Base-by-base conservation (phyloP, 1,140 invertebrate genomes). In the Chelonus insularis region DNA sequence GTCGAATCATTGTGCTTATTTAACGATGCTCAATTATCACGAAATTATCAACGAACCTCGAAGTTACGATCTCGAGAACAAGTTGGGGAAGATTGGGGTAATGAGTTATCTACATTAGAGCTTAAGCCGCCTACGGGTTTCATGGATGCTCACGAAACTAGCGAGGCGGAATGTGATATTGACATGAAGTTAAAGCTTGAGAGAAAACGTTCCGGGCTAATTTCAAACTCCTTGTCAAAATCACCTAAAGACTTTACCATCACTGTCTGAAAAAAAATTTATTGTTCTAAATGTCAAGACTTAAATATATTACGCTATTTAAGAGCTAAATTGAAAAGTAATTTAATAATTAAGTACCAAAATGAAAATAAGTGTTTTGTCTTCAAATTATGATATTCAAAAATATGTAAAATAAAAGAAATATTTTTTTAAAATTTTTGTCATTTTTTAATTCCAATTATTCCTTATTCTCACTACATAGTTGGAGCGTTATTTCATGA, bases 161-260 rank as follows among this genome's bases (percentile, higher is more conserved):
- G 80, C 68, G 79, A 82, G 60, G 79, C 80, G 37, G 81, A 82
- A 58, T 82, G 81, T 66, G 80, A 83, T 66, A 79, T 81, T 65
- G 79, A 82, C 62, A 74, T 78, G 63, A 77, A 78, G 62, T 66
- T 79, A 3, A 75, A 72, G 60, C 63, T 81, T 16, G 75, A 79
- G 29, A 73, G 72, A 41, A 78, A 74, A 58, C 69, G 66, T 56
- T 60, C 66, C 23, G 66, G 64, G 8, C 64, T 69, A 14, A 56
- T 70, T 43, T 68, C 71, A 21, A 71, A 74, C 60, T 76, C 77
- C 55, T 72, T 80, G 57, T 79, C 76, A 12, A 79, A 79, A 70
- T 79, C 77, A 61, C 73, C 75, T 50, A 78, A 81, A 56, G 79
- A 80, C 71, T 81, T 79, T 66, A 79, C 78, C 60, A 81, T 81